Evolutionary conservation across 2,113 vertebrate genomes (phyloP), one percentile per base, ranked within the genome.

Genomic region (Eurystomus gularis): DNA sequence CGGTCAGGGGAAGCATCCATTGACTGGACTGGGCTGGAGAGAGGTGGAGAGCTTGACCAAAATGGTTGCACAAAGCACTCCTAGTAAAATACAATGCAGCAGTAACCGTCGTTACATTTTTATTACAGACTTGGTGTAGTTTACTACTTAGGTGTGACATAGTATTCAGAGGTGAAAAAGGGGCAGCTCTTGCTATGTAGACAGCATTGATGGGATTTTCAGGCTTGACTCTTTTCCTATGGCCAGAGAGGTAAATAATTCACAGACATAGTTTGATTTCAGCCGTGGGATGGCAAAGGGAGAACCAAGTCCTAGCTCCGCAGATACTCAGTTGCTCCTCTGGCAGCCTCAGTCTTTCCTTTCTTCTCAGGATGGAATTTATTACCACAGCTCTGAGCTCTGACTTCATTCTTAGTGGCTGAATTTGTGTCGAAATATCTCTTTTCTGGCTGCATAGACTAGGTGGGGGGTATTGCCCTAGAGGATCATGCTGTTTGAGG

Each of bases 391-490:
- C 84, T 95, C 80, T 93, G 86, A 97, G 89, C 81, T 89, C 95
- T 97, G 86, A 97, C 80, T 98, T 97, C 96, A 97, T 93, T 97
- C 85, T 94, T 87, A 88, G 48, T 85, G 86, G 88, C 88, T 96
- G 94, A 96, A 58, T 86, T 88, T 94, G 39, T 35, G 83, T 91
- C 90, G 89, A 91, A 94, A 85, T 93, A 86, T 86, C 81, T 96
- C 93, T 95, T 94, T 94, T 25, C 91, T 95, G 89, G 33, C 88
- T 95, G 70, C 79, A 95, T 92, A 80, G 75, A 90, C 90, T 75
- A 80, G 75, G 83, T 86, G 58, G 88, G 79, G 69, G 82, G 92
- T 94, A 95, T 54, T 82, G 72, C 75, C 88, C 77, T 94, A 85
- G 86, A 95, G 93, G 40, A 83, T 89, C 86, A 64, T 58, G 78